Evolutionary conservation across 2,888 invertebrate species (phyloP).

Genomic region (Tholera decimalis): DNA sequence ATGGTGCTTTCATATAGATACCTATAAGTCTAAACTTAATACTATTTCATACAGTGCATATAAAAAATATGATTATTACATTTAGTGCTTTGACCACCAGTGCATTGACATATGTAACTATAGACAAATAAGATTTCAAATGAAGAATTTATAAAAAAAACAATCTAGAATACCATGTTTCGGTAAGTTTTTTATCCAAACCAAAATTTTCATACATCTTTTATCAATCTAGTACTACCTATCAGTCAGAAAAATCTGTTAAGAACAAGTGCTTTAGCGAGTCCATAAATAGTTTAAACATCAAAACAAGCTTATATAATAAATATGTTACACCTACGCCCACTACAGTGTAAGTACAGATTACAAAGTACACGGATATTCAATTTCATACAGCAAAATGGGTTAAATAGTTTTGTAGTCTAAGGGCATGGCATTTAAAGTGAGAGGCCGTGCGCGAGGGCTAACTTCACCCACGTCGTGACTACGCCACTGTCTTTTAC

Average conservation of each 20-base stretch:
- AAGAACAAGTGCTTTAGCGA: neutral
- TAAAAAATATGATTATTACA: conserved; percentile 10
- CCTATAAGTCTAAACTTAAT: conserved; percentile 11
- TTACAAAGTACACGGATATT: conserved; percentile 25
- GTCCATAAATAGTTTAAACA: conserved; percentile 8
- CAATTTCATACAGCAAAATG: neutral
- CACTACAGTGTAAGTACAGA: conserved; percentile 34
- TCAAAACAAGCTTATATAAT: conserved; percentile 16
- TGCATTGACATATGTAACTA: conserved; percentile 8
- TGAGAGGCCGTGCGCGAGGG: too few species aligned
- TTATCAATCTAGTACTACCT: neutral
- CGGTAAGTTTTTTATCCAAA: neutral
- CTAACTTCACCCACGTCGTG: too few species aligned
- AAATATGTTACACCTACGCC: conserved; percentile 44
- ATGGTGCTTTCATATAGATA: conserved; percentile 4
- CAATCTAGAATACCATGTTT: neutral
- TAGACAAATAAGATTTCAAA: neutral
- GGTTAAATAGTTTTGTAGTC: too few species aligned
- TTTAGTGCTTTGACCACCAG: conserved; percentile 2
- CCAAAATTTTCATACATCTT: conserved; percentile 13
- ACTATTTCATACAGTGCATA: conserved; percentile 10
- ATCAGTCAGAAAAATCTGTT: neutral
- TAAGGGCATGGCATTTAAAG: too few species aligned
- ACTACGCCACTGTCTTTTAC: neutral
- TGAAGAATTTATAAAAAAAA: neutral